Evolutionary conservation across 2,113 vertebrate species (phyloP), one percentile per base, ranked within the genome.

Genomic region (Petaurus breviceps): DNA sequence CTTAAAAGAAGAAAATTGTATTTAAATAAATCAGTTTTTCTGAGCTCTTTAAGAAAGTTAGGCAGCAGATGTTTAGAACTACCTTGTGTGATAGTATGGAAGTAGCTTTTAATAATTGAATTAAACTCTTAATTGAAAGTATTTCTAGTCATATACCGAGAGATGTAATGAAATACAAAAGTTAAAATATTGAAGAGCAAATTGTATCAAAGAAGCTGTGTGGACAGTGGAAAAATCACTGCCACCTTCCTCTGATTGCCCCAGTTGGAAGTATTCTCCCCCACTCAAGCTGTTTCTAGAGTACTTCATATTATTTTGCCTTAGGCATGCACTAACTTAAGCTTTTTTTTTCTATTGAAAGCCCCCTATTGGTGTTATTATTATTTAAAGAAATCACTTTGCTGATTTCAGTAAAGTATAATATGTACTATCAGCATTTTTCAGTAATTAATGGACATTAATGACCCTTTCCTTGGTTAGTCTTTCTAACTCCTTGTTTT

Each of bases 101-200:
- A 25, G 8, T 23, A 26, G 61, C 68, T 46, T 26, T 90, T 46
- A 92, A 54, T 90, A 31, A 91, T 90, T 54, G 3, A 1, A 53
- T 53, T 95, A n/a, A 92, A 61, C 43, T 22, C 8, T 91, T 92
- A 90, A 14, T 90, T 93, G 46, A 90, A 89, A 93, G 23, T 77
- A n/a, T n/a, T 77, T 77, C 68, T 77, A 43, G 37, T 77, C 16
- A 77, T 22, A 93, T 94, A 93, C 25, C 14, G 49, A 84, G 26
- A 77, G 37, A 77, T 77, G 68, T 84, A 84, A 84, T 84, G 68
- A 84, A 43, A 43, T 43, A n/a, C 3, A 43, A 43, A 84, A 84
- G n/a, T 84, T 43, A 43, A 84, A 84, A 84, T 84, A 84, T 19
- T 23, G 68, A 84, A 77, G 61, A 77, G 14, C 12, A 77, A 77